Evolutionary conservation across 2,888 invertebrate genomes (phyloP), one percentile per base, ranked within the genome.

Genomic region (Noctuana brunneofusca): DNA sequence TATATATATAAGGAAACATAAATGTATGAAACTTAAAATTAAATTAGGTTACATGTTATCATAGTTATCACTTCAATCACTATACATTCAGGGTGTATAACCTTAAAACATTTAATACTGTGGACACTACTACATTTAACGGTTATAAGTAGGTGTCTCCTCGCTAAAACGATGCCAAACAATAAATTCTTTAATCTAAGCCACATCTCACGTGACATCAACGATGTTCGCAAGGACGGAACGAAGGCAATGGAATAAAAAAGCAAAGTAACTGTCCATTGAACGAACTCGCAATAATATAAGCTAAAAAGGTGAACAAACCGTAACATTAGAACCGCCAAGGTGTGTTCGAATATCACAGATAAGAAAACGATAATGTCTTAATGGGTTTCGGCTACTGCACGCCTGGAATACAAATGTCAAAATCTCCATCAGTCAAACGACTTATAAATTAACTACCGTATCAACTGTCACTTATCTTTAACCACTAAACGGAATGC

Each of bases 291-390:
- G 52, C 52, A 46, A 55, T 49, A 56, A 57, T 50, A 63, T 64
- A 16, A 65, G 60, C 52, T 35, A 49, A 64, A 38, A 65, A 69
- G 67, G 56, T 62, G 63, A 66, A 66, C 69, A 63, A 66, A 67
- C 66, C 66, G 69, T 70, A 70, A 66, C 69, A 66, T 75, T 73
- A 70, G 75, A 70, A 70, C 68, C 71, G 66, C 69, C 67, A 71
- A 74, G 70, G 72, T 75, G 76, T 75, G 73, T 71, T 74, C 70
- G 68, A 73, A 75, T 75, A 71, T 69, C 59, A 66, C 62, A 74
- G 78, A 77, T 79, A 78, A 75, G 68, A 73, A 64, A 63, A 70
- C 64, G 80, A 80, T 79, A 83, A 76, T 71, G 79, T 78, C 78
- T 75, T 74, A 82, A 82, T 80, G 75, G 75, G 68, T 69, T 63